Percentiles rank a stretch among this genome's conserved stretches.
phyloP scores from a whole-genome alignment of 2,888 invertebrate genomes.

The Drosophila demipolita region DNA sequence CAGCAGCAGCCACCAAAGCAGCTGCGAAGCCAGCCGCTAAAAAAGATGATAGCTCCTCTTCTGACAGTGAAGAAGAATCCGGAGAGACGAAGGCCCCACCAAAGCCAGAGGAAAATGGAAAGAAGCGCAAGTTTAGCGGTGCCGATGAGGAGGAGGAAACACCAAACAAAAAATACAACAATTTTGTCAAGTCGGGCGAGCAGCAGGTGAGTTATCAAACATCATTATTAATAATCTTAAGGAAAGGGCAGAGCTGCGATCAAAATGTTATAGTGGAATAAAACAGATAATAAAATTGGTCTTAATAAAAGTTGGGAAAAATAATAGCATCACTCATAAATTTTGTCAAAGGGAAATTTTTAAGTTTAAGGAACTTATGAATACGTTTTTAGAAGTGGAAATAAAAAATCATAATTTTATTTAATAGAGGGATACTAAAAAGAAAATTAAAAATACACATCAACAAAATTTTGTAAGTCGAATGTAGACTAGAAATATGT shows the following conservation, averaged over 20 bases:
- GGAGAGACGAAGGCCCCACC: slow-evolving; percentile 50
- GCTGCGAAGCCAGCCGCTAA: slow-evolving; percentile 57
- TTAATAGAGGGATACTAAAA: no score
- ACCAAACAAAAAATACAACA: slow-evolving; percentile 87
- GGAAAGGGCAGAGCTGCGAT: neutral
- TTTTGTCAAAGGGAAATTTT: neutral
- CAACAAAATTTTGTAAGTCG: neutral
- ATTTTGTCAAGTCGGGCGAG: slow-evolving; percentile 89
- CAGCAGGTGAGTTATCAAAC: slow-evolving; percentile 64
- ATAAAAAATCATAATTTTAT: no score
- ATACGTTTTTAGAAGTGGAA: neutral
- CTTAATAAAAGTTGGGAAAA: neutral
- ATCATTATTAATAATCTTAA: neutral
- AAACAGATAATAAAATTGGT: neutral
- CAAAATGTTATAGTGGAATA: neutral
- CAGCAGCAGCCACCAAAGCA: slow-evolving; percentile 30
- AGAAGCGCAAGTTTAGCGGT: slow-evolving; percentile 85
- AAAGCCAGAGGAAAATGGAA: slow-evolving; percentile 52
- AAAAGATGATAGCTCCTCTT: slow-evolving; percentile 75
- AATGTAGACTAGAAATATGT: neutral
- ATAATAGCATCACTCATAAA: neutral
- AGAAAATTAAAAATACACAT: no score
- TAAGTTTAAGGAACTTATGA: neutral
- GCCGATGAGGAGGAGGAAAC: slow-evolving; percentile 74
- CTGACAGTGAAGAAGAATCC: slow-evolving; percentile 58